Conservation (phyloP, 2,113 vertebrate species). For the Eurypyga helias region DNA sequence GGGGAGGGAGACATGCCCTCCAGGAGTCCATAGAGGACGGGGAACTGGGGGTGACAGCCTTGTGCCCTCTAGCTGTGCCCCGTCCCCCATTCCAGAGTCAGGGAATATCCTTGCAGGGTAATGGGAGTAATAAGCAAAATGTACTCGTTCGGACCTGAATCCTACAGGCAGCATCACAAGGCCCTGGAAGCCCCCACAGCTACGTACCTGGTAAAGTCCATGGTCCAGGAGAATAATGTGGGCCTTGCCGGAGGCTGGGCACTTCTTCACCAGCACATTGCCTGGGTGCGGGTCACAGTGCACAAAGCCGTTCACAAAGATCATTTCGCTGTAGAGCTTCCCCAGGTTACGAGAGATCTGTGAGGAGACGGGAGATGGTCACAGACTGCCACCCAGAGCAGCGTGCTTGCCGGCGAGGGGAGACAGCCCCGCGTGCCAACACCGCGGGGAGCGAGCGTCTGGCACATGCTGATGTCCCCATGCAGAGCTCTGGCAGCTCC, state of each 20-base stretch:
- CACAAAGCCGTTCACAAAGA: conserved; percentile 95
- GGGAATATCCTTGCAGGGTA: not conserved
- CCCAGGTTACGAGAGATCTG: conserved; percentile 93
- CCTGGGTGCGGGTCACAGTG: conserved; percentile 98
- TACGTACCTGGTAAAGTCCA: conserved; percentile 93
- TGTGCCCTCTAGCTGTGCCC: not conserved
- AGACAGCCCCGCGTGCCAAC: not conserved
- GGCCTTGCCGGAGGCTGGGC: conserved; percentile 76
- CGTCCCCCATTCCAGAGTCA: not conserved
- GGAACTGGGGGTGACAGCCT: not conserved
- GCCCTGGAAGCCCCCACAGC: not conserved
- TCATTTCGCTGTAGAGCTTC: conserved; percentile 97
- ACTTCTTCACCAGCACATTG: conserved; percentile 90
- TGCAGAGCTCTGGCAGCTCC: not conserved
- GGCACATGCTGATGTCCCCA: fast-evolving
- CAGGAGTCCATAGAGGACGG: not conserved
- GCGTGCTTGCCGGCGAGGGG: not conserved
- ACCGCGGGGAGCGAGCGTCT: not conserved
- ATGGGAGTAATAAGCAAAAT: not conserved
- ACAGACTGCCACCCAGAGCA: not conserved
- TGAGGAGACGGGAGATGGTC: not conserved
- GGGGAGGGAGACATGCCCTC: not conserved
- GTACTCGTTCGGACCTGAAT: not conserved
- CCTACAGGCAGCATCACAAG: not conserved
- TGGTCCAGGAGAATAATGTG: conserved; percentile 94